Evolutionary conservation across 2,888 invertebrate genomes (phyloP), one percentile per base, ranked within the genome.

Genomic region (Eristalis tenax): DNA sequence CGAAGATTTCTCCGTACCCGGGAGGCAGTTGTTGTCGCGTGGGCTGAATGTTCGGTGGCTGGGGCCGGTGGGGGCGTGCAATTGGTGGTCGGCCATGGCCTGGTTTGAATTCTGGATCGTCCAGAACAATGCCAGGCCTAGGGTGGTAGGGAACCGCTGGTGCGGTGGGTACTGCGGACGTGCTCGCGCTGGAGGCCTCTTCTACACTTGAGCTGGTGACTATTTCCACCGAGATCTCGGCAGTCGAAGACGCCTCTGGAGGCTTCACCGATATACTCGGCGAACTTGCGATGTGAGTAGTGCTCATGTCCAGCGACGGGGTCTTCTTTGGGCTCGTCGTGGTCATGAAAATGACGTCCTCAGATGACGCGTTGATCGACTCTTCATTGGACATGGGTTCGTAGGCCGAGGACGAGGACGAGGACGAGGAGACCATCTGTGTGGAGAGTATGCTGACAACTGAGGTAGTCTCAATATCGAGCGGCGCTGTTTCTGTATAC

Each of bases 41-140:
- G 10, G 94, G 93, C 75, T 93, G 92, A 18, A 93, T 91, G 8
- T 92, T 91, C 93, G 40, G 91, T 2, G 84, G 83, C 71, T 90
- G 90, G n/a, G 94, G 92, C 83, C 28, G 92, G 8, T 80, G 87
- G 6, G 88, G 80, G 50, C 85, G 85, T 1, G 89, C 81, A 11
- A 89, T 85, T 1, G 90, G 89, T 73, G 90, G 93, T 75, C 90
- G 90, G 23, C 89, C 91, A 22, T 91, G 90, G 0, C 95, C 95
- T 0, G 96, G 96, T 90, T 96, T 96, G 92, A 96, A 96, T 92
- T 96, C 96, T 0, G 96, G 95, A 91, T 98, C 98, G 89, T 97
- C 97, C 15, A 98, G 93, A 0, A 98, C 97, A 76, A 97, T 97
- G 23, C 98, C 97, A 0, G 97, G 97, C 11, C 97, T 94, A 0